Conservation (phyloP, 1,140 invertebrate species). For the Brachionus rubens region DNA sequence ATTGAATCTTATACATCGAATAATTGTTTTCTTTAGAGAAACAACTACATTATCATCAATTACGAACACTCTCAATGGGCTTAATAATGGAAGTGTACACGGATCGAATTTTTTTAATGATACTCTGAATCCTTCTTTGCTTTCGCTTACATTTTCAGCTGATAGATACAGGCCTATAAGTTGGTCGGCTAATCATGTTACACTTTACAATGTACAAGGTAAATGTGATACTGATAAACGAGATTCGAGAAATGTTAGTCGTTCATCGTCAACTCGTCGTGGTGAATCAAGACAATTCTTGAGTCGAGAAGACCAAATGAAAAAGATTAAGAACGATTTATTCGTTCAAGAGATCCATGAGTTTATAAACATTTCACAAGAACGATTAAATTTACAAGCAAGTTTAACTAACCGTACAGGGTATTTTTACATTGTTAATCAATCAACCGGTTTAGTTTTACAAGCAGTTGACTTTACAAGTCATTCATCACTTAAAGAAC, state of each 20-base stretch:
- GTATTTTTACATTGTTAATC: conserved; percentile 43
- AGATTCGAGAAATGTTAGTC: neutral
- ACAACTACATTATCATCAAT: conserved; percentile 7
- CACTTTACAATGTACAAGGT: conserved; percentile 20
- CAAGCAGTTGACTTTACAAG: conserved; percentile 40
- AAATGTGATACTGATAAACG: neutral
- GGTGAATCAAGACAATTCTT: neutral
- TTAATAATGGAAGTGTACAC: neutral
- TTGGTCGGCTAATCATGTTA: conserved; percentile 35
- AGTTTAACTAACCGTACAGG: conserved; percentile 19
- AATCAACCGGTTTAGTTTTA: conserved; percentile 35
- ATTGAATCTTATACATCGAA: neutral
- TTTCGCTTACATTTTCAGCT: conserved; percentile 24
- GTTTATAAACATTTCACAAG: neutral
- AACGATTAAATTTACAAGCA: conserved; percentile 11
- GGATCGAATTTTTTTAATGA: conserved; percentile 21
- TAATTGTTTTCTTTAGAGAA: neutral
- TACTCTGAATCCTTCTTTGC: neutral
- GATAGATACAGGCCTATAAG: conserved; percentile 21
- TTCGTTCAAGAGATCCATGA: neutral
- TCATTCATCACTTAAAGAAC: conserved; percentile 13
- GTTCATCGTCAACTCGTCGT: neutral
- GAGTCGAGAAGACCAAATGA: neutral
- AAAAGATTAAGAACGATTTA: neutral
- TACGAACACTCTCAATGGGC: neutral